phyloP scores from a whole-genome alignment of 1,140 invertebrate species.

The Lanistes nyassanus region DNA sequence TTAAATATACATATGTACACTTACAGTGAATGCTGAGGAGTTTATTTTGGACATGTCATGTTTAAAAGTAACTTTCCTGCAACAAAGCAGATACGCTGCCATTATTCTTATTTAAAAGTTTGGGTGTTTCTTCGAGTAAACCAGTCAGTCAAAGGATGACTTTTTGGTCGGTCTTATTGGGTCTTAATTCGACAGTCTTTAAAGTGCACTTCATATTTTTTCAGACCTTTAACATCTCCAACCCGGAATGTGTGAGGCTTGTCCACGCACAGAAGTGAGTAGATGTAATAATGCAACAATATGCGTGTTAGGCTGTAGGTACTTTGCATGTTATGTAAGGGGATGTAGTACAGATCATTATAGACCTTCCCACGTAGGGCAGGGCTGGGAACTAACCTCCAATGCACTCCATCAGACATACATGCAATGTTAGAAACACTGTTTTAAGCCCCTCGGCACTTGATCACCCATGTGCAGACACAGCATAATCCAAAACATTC shows the following conservation, averaged over 20 bases:
- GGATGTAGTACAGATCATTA: too few relatives aligned
- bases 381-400: too few relatives aligned
- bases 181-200: neutral
- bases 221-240: conserved; percentile 64
- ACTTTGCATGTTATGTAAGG: too few relatives aligned
- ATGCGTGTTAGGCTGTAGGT: too few relatives aligned
- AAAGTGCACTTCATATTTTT: conserved; percentile 27
- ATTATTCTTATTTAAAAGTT: neutral
- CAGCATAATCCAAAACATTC: too few relatives aligned
- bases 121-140: neutral
- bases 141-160: neutral
- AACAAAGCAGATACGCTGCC: neutral
- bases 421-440: too few relatives aligned
- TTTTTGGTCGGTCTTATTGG: neutral
- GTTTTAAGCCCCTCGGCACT: too few relatives aligned
- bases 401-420: too few relatives aligned
- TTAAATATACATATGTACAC: conserved; percentile 1
- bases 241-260: conserved; percentile 59
- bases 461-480: too few relatives aligned
- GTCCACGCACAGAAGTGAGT: conserved; percentile 46
- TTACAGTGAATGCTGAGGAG: neutral
- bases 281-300: neutral
- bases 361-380: too few relatives aligned
- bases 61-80: neutral
- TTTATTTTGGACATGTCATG: neutral